A percentile compares a stretch with the other conserved stretches of the same genome.
phyloP scores from a whole-genome alignment of 2,888 invertebrate genomes.

The Mechanitis messenoides region DNA sequence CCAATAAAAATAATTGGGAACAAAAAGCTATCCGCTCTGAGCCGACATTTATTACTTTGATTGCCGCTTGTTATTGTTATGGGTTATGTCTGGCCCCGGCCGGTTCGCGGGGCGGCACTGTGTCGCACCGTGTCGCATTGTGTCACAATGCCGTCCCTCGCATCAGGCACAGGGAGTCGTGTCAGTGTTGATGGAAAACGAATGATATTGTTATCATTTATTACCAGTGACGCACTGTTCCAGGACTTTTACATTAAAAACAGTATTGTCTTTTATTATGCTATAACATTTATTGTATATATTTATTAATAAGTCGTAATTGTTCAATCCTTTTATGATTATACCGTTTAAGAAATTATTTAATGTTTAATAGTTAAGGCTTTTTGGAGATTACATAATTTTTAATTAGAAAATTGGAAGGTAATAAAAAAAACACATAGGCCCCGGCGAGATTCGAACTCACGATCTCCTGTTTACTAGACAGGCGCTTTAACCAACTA shows the following conservation, averaged over 20 bases:
- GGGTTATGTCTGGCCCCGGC: constrained; percentile 42
- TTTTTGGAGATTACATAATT: neutral
- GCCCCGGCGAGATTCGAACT: constrained; percentile 71
- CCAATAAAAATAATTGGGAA: constrained; percentile 71
- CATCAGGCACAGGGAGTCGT: constrained; percentile 23
- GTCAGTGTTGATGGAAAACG: constrained; percentile 33
- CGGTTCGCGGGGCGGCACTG: constrained; percentile 23
- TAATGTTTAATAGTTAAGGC: neutral
- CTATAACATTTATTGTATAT: constrained; percentile 16
- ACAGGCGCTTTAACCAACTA: constrained; percentile 73
- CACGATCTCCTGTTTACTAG: constrained; percentile 71
- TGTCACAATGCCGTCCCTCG: constrained; percentile 8
- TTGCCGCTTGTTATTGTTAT: constrained; percentile 67
- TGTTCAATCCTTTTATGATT: neutral
- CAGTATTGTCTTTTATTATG: constrained; percentile 19
- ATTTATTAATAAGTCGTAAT: constrained; percentile 8
- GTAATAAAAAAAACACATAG: constrained; percentile 27
- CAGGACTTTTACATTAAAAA: constrained; percentile 19
- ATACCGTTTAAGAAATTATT: neutral
- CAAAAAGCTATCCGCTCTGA: constrained; percentile 61
- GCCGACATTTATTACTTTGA: constrained; percentile 68
- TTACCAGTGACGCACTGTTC: constrained; percentile 43
- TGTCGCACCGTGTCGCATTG: constrained; percentile 20
- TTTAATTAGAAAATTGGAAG: too few relatives aligned
- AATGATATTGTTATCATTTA: constrained; percentile 50